Percentiles rank a stretch among this genome's conserved stretches.
phyloP scores from a whole-genome alignment of 2,113 vertebrate genomes.

The Corydoras maculifer region DNA sequence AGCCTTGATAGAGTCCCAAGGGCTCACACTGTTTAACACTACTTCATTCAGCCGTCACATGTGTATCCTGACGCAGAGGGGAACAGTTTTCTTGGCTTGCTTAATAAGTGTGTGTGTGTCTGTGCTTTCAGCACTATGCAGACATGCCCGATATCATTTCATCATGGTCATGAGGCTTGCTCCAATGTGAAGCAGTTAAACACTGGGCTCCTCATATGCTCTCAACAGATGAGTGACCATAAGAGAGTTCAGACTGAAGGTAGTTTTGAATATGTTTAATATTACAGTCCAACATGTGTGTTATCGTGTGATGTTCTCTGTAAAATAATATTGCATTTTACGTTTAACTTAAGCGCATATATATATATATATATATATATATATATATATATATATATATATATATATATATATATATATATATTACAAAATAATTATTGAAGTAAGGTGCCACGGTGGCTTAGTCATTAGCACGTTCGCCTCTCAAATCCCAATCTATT shows the following conservation, averaged over 20 bases:
- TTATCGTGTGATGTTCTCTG: not conserved
- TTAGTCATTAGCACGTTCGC: too few species aligned
- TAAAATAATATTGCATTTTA: too few species aligned
- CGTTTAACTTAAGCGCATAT: too few species aligned
- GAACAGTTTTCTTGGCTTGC: conserved; percentile 19
- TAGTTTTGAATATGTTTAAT: not conserved
- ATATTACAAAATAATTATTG: too few species aligned
- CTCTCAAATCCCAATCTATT: too few species aligned
- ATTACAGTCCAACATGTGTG: not conserved
- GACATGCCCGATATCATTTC: conserved; percentile 20
- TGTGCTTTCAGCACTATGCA: conserved; percentile 9
- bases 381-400: too few species aligned
- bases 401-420: too few species aligned
- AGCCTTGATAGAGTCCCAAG: conserved; percentile 27
- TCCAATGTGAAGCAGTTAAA: conserved; percentile 17
- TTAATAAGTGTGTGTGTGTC: conserved; percentile 22
- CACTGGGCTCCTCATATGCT: not conserved
- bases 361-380: too few species aligned
- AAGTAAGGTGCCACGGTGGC: too few species aligned
- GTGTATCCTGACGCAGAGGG: conserved; percentile 28
- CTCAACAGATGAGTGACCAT: not conserved
- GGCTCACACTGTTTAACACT: conserved; percentile 32
- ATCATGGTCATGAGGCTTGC: conserved; percentile 31
- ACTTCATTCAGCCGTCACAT: conserved; percentile 18
- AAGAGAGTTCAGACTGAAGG: conserved; percentile 2